Evolutionary conservation across 2,888 invertebrate species (phyloP).

Genomic region (Drosophila robusta): DNA sequence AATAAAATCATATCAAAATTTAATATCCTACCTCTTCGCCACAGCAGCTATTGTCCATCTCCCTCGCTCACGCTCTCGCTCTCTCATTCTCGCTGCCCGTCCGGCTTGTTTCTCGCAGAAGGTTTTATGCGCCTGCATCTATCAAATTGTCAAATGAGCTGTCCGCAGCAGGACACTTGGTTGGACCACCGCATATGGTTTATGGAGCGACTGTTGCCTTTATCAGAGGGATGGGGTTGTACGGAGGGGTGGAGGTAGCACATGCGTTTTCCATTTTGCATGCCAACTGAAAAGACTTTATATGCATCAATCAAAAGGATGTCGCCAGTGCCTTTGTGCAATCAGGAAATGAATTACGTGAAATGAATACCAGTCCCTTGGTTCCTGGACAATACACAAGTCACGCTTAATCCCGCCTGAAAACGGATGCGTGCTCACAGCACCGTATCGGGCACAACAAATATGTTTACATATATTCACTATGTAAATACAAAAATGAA

Average conservation of each 20-base stretch:
- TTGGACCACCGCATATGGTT: conserved; percentile 7
- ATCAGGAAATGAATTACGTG: conserved; percentile 63
- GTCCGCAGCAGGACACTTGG: conserved; percentile 55
- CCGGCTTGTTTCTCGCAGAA: conserved; percentile 31
- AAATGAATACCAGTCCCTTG: conserved; percentile 46
- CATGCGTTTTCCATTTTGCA: conserved; percentile 40
- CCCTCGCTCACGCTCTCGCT: neutral
- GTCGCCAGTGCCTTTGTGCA: conserved; percentile 50
- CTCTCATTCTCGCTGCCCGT: neutral
- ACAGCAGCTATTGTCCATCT: neutral
- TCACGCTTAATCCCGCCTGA: neutral
- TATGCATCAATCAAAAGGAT: conserved; percentile 54
- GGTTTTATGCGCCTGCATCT: conserved; percentile 61
- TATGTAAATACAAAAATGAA: neutral
- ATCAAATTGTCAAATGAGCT: conserved; percentile 79
- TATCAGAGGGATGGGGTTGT: neutral
- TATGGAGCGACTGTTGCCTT: neutral
- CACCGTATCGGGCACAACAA: neutral
- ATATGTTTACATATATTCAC: conserved; percentile 8
- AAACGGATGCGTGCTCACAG: conserved; percentile 7
- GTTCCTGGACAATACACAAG: conserved; percentile 7
- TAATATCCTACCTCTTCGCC: conserved; percentile 47
- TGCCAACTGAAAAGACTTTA: conserved; percentile 19
- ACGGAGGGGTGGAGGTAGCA: neutral
- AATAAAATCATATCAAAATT: conserved; percentile 76